These are phyloP conservation scores for Nomada fucata DNA, from an alignment of 2,888 invertebrate genomes.

Conservation along the genomic window DNA sequence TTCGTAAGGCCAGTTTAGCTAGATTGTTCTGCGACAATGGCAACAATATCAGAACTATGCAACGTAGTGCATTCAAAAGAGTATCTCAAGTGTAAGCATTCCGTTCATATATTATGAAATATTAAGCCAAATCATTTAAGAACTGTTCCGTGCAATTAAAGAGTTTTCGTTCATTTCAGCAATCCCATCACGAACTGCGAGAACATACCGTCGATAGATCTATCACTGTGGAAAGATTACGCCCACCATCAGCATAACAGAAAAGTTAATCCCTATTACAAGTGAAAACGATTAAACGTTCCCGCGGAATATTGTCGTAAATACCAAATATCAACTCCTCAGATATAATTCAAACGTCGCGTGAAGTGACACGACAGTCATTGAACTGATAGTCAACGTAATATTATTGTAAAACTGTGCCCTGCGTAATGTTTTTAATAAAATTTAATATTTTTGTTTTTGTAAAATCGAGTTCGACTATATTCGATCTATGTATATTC, in stretches of 20 bases:
- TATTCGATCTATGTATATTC: background rate
- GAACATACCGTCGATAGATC: constrained; percentile 87
- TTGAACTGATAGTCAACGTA: background rate
- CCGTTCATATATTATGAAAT: background rate
- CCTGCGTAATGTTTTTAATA: constrained; percentile 1
- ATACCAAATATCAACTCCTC: constrained; percentile 20
- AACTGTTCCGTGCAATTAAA: background rate
- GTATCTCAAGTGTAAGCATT: constrained; percentile 86
- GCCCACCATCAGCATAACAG: constrained; percentile 4
- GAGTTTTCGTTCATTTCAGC: constrained; percentile 82
- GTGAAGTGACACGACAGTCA: background rate
- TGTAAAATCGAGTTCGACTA: background rate
- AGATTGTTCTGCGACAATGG: constrained; percentile 93
- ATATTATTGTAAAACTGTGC: constrained; percentile 74
- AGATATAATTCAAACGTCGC: background rate
- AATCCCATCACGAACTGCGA: constrained; percentile 88
- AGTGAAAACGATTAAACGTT: background rate
- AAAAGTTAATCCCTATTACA: constrained; percentile 70
- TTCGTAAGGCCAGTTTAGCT: constrained; percentile 91
- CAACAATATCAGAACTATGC: constrained; percentile 83
- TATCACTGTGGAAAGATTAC: constrained; percentile 87
- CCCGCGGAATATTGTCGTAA: background rate
- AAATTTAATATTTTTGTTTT: constrained; percentile 16
- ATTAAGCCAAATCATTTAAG: background rate
- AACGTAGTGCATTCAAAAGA: constrained; percentile 85